phyloP scores from a whole-genome alignment of 2,113 vertebrate species.

The Hypomesus transpacificus region DNA sequence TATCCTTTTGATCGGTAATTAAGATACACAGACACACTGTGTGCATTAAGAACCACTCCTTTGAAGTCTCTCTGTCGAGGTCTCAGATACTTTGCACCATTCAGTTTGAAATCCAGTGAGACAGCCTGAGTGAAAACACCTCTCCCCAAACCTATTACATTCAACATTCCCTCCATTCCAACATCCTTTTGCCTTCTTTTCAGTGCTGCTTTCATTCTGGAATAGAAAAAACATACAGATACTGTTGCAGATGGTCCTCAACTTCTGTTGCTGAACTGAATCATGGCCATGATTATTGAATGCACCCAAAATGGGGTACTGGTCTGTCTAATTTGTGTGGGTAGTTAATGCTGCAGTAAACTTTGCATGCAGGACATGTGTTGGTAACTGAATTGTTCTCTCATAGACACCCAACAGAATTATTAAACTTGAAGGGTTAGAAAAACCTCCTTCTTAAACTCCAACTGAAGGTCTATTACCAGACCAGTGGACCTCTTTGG shows the following conservation, averaged over 20 bases:
- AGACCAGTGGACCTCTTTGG: constrained; percentile 20
- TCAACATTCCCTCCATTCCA: constrained; percentile 21
- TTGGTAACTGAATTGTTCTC: not conserved
- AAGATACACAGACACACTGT: constrained; percentile 8
- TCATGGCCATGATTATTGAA: no score
- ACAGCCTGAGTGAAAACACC: constrained; percentile 20
- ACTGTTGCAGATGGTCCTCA: no score
- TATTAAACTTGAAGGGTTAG: not conserved
- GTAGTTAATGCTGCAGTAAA: not conserved
- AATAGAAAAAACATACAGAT: not conserved
- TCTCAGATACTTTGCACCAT: constrained; percentile 44
- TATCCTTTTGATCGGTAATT: not conserved
- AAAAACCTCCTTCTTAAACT: not conserved
- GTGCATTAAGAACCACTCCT: not conserved
- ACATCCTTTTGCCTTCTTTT: not conserved
- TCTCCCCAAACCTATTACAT: constrained; percentile 26
- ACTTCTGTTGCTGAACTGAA: no score
- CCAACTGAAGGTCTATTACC: not conserved
- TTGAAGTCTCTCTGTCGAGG: constrained; percentile 40
- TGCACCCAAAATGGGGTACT: no score
- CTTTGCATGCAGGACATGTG: not conserved
- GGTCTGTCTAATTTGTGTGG: no score
- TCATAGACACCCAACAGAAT: not conserved
- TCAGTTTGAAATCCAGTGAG: constrained; percentile 44
- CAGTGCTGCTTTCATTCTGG: not conserved